These are phyloP conservation scores for Gerris buenoi DNA, from an alignment of 1,140 invertebrate genomes.

Conservation along the genomic window DNA sequence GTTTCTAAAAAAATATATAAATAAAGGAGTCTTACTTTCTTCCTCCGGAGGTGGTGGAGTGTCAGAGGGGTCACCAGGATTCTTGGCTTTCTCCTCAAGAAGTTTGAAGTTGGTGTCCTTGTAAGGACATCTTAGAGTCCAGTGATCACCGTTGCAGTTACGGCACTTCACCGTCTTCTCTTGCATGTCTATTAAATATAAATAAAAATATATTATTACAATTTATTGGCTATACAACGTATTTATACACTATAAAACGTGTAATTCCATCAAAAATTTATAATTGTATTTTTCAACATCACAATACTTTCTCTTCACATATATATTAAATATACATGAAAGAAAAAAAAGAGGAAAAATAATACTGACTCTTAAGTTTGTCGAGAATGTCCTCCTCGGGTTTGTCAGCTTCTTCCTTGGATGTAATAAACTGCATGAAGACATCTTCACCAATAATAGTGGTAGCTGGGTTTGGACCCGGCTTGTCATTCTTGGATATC, in stretches of 20 bases:
- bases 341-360: background rate
- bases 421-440: conserved; percentile 80
- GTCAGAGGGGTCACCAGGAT: background rate
- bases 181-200: too few species aligned
- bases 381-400: conserved; percentile 72
- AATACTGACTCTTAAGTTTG: conserved; percentile 43
- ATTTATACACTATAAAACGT: too few species aligned
- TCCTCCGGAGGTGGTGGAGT: conserved; percentile 4
- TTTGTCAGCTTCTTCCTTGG: conserved; percentile 71
- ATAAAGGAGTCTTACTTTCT: conserved; percentile 11
- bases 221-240: too few species aligned
- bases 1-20: too few species aligned
- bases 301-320: too few species aligned
- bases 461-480: conserved; percentile 89
- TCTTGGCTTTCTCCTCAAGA: conserved; percentile 28
- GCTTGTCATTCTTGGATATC: conserved; percentile 71
- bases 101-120: conserved; percentile 66
- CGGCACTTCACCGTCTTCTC: conserved; percentile 81
- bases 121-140: conserved; percentile 93
- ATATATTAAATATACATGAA: background rate
- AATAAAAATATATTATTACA: too few species aligned
- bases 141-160: conserved; percentile 93
- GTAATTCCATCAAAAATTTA: too few species aligned
- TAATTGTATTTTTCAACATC: too few species aligned
- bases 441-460: conserved; percentile 93